phyloP scores from a whole-genome alignment of 2,113 vertebrate genomes.

The Mobula birostris region DNA sequence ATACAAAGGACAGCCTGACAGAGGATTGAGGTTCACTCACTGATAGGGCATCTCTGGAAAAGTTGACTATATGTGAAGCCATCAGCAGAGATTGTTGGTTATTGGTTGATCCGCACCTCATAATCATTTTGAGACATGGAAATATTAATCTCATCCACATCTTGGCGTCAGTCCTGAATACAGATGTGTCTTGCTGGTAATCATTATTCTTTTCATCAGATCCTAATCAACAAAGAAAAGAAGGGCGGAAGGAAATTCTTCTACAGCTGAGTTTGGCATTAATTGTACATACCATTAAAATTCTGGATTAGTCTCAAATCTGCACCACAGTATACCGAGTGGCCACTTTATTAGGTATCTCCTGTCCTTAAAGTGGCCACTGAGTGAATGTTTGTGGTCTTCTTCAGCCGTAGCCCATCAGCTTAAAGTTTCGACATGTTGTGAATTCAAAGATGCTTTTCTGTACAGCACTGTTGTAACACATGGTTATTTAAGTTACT shows the following conservation, averaged over 20 bases:
- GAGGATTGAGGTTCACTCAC: neutral
- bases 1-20: neutral
- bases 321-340: neutral
- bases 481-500: too few species aligned
- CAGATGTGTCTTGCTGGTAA: neutral
- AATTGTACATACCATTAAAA: neutral
- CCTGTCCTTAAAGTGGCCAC: too few species aligned
- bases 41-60: neutral
- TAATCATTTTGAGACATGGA: neutral
- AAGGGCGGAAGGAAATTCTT: neutral
- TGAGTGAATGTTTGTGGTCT: too few species aligned
- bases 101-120: neutral
- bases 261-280: neutral
- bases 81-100: neutral
- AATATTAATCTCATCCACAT: neutral
- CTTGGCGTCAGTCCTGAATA: neutral
- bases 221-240: neutral
- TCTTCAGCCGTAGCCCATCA: too few species aligned
- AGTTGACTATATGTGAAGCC: neutral
- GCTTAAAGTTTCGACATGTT: too few species aligned
- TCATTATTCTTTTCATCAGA: neutral
- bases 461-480: too few species aligned
- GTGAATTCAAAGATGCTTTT: too few species aligned
- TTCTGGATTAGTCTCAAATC: neutral
- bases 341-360: too few species aligned